A percentile compares a stretch with the other conserved stretches of the same genome.
Evolutionary conservation across 2,888 invertebrate genomes (phyloP).

Genomic region (Chrysolina americana): DNA sequence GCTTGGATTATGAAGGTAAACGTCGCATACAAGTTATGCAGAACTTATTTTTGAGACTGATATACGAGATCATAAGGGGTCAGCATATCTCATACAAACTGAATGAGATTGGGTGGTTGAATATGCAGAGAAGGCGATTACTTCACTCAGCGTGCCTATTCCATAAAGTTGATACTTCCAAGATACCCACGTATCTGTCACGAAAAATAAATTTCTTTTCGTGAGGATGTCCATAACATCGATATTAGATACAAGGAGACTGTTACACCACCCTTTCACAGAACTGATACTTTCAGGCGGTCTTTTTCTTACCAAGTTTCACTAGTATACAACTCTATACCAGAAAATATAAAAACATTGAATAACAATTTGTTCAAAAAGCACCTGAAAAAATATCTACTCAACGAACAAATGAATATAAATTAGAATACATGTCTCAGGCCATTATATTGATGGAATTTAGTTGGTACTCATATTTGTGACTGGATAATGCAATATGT

Average conservation of each 20-base stretch:
- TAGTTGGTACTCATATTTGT: no score
- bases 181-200: not conserved
- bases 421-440: no score
- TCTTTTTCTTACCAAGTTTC: not conserved
- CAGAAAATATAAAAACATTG: not conserved
- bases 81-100: no score
- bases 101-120: no score
- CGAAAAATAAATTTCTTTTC: not conserved
- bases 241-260: not conserved
- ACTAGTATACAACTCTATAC: not conserved
- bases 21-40: no score
- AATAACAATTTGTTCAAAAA: not conserved
- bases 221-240: not conserved
- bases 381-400: no score
- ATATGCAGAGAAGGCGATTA: not conserved
- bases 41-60: no score
- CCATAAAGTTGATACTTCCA: not conserved
- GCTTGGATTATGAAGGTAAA: no score
- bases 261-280: not conserved
- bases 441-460: no score
- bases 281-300: not conserved
- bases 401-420: no score
- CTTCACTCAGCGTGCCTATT: not conserved
- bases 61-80: no score
- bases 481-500: no score